Conservation (phyloP, 2,797 vertebrate species). For the Myotis daubentonii region DNA sequence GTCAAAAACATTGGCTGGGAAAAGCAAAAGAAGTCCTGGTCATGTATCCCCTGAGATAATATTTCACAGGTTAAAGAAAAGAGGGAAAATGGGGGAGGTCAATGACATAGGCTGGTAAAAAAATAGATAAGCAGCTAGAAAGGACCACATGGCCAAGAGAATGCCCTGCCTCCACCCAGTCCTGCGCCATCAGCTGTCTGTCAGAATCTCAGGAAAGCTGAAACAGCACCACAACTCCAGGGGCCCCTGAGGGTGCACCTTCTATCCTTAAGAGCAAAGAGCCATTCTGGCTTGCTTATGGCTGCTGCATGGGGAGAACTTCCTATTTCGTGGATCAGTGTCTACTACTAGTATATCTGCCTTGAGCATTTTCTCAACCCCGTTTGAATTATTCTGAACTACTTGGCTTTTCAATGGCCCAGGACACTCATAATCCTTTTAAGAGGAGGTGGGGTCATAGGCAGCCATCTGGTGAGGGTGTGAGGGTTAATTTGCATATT, state of each 20-base stretch:
- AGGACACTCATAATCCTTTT: background rate
- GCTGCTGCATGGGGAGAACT: background rate
- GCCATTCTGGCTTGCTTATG: background rate
- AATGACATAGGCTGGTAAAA: background rate
- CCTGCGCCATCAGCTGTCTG: background rate
- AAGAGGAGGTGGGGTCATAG: background rate
- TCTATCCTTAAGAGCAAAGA: background rate
- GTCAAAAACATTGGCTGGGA: background rate
- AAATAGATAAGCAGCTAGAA: background rate
- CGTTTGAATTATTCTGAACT: background rate
- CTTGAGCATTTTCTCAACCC: background rate
- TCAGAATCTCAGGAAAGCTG: background rate
- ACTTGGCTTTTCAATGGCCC: background rate
- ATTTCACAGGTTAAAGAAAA: background rate
- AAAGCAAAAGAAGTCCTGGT: background rate
- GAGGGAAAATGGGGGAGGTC: too few relatives aligned
- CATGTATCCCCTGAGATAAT: background rate
- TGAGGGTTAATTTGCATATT: too few relatives aligned
- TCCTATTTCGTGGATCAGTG: background rate
- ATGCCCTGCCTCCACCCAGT: fast-evolving
- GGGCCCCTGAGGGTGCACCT: too few relatives aligned
- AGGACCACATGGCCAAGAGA: background rate
- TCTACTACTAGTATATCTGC: background rate
- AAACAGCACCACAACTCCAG: background rate
- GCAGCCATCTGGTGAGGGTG: too few relatives aligned